Evolutionary conservation across 2,888 invertebrate genomes (phyloP).

Genomic region (Ochropleura plecta): DNA sequence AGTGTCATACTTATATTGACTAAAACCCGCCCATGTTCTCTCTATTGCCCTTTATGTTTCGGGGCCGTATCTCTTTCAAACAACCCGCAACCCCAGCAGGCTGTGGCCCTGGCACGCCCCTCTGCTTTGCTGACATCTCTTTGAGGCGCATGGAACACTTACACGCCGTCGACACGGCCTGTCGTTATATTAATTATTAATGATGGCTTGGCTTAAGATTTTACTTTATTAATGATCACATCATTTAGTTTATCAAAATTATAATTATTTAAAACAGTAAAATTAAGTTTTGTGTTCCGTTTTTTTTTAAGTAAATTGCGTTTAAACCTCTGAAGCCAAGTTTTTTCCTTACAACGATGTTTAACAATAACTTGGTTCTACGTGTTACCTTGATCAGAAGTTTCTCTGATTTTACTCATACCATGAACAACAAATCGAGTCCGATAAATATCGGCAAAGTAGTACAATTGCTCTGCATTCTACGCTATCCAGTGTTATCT

Average conservation of each 20-base stretch:
- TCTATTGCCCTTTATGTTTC: too few relatives aligned
- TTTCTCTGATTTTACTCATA: constrained; percentile 42
- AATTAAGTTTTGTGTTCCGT: neutral
- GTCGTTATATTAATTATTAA: constrained; percentile 24
- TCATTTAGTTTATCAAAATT: neutral
- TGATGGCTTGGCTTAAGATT: constrained; percentile 5
- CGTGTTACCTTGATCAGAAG: constrained; percentile 52
- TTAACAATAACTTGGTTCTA: constrained; percentile 17
- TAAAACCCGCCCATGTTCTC: too few relatives aligned
- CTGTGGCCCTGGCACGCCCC: too few relatives aligned
- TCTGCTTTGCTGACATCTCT: too few relatives aligned
- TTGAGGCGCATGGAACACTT: too few relatives aligned
- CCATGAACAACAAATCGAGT: constrained; percentile 24
- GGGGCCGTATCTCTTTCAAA: too few relatives aligned
- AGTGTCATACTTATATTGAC: too few relatives aligned
- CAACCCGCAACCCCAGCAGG: too few relatives aligned
- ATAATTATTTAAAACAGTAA: neutral
- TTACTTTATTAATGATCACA: constrained; percentile 3
- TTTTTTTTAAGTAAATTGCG: neutral
- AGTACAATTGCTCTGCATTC: constrained; percentile 27
- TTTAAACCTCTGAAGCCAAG: neutral
- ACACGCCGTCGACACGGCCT: too few relatives aligned
- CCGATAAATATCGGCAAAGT: constrained; percentile 31
- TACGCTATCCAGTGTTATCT: constrained; percentile 22
- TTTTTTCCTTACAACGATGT: neutral